Base-by-base conservation (phyloP, 2,888 invertebrate genomes). In the Penaeus monodon region DNA sequence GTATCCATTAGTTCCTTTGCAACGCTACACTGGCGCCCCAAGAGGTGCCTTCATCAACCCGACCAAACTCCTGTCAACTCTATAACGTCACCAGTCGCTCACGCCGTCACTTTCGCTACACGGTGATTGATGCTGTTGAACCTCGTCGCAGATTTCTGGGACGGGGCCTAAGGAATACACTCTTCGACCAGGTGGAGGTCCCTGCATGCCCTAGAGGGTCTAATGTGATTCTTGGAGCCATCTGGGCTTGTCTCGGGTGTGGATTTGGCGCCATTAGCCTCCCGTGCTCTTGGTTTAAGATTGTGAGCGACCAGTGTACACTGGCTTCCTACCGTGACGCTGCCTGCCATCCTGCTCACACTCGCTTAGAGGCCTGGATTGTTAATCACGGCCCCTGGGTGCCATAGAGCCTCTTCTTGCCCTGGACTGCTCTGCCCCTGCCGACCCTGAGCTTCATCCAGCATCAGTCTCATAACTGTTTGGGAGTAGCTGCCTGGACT, bases 351-450 rank as follows among this genome's bases (percentile, higher is more conserved):
- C 81, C 68, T 14, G 77, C 66, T 29, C 84, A 84, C 49, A 49
- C 49, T 20, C 77, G 84, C n/a, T 57, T 78, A 14, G 66, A 84
- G n/a, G 77, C 84, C 77, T 84, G 84, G 84, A 84, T 84, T 44
- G 84, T 78, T 12, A 84, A 84, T 63, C 84, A 84, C 78, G 68
- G 84, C 8, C 84, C 84, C 63, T 84, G 84, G 78, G 78, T 84
- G 24, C 78, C 84, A 10, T 78, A 49, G 68, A 29, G 14, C 7
- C 27, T 66, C 29, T 17, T 6, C 44, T n/a, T 64, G 38, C 29
- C n/a, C 17, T 57, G 57, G 57, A 57, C 57, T 57, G 57, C 57
- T 57, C 17, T 57, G 57, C 57, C 57, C 17, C 57, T 57, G 57
- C 17, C 57, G 57, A 57, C 57, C 49, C 17, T 17, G 57, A 57